Evolutionary conservation across 2,888 invertebrate species (phyloP), one percentile per base, ranked within the genome.

Genomic region (Ornithoptera alexandrae): DNA sequence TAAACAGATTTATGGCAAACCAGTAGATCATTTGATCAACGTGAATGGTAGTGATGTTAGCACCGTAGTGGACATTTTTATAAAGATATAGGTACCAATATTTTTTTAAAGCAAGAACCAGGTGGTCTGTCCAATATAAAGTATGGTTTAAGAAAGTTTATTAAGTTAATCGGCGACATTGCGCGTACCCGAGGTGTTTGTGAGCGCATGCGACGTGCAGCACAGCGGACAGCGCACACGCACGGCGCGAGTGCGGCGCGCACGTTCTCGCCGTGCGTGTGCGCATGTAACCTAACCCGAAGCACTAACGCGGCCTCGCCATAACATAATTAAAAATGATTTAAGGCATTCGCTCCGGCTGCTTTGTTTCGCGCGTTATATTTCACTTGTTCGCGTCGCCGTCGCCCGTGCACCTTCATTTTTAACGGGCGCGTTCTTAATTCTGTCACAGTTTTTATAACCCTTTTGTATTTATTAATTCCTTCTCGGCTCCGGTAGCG

Each of bases 261-360:
- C 72, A 71, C 67, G 69, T 61, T 60, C 62, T 69, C 71, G 65
- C 70, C 71, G 68, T 70, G 75, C 74, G 69, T 71, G 75, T 73
- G 65, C 59, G 75, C 76, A 72, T 78, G 89, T 86, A 89, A 88
- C 86, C 84, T 82, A 82, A 89, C 80, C 84, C 86, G 84, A 78
- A 82, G 78, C 79, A 66, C 58, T 63, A 70, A 70, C 70, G 67
- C 79, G 77, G 79, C 80, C 84, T 84, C 90, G 90, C 92, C 92
- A 92, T 92, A 92, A 92, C 92, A 92, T 92, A 92, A 92, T 92
- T 92, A 92, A 92, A 92, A 92, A 92, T 92, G 92, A 92, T 92
- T 92, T 92, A 92, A 90, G 85, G 90, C 91, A 90, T 92, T 91
- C 91, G 92, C 91, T 89, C 88, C 92, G 92, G 90, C 92, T 92